Evolutionary conservation across 2,113 vertebrate species (phyloP).

Genomic region (Alosa alosa): DNA sequence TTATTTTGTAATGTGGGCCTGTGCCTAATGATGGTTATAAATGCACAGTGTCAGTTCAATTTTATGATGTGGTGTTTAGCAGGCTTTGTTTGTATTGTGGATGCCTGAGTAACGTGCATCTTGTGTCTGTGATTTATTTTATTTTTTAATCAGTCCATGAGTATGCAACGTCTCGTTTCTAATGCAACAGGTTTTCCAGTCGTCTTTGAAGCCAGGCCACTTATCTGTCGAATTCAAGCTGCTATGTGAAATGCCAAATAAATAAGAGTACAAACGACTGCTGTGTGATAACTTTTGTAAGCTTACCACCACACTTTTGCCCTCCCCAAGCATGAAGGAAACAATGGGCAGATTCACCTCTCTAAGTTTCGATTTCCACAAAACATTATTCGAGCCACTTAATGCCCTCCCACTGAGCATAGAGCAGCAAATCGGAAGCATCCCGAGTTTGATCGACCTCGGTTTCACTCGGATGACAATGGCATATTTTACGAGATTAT

Average conservation of each 20-base stretch:
- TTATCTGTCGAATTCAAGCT: not conserved
- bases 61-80: too few relatives aligned
- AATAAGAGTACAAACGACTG: not conserved
- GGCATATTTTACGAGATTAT: too few relatives aligned
- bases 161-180: not conserved
- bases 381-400: not conserved
- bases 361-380: not conserved
- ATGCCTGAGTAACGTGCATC: not conserved
- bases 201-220: not conserved
- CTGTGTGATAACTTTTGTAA: not conserved
- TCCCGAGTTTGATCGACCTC: too few relatives aligned
- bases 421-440: too few relatives aligned
- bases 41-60: too few relatives aligned
- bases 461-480: too few relatives aligned
- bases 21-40: not conserved
- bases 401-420: too few relatives aligned
- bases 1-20: not conserved
- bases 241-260: constrained; percentile 32
- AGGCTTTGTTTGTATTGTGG: not conserved
- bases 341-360: too few relatives aligned
- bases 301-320: too few relatives aligned
- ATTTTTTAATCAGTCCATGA: not conserved
- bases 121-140: not conserved
- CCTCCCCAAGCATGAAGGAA: too few relatives aligned
- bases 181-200: not conserved